Base-by-base conservation (phyloP, 1,140 invertebrate species). In the Cyclina sinensis region DNA sequence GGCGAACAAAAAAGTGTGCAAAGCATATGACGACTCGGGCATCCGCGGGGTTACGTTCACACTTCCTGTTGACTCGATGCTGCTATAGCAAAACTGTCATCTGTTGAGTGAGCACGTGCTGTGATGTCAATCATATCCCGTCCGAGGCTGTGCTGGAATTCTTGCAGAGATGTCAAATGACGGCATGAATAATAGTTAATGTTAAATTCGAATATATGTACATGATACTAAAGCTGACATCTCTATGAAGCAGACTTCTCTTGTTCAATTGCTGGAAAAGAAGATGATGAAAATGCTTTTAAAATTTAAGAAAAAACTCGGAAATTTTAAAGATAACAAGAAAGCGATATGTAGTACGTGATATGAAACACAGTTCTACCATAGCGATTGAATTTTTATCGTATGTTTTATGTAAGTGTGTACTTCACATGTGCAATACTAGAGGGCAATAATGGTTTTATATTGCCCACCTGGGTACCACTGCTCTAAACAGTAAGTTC, bases 201-300 rank as follows among this genome's bases (percentile, higher is more conserved):
- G 46, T 16, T 30, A 59, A 0, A 59, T 62, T 27, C 1, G 24
- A 70, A 70, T 83, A 21, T 83, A 48, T 83, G 14, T 46, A 70
- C 62, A 54, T 57, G 24, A 32, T 54, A 24, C 30, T 51, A 30
- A 51, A 54, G 14, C 46, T n/a, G 74, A 3, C 3, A 18, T 37
- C 14, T 18, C 18, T 24, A 57, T 21, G 68, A 87, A 35, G 21
- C n/a, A 1, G n/a, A 27, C 62, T 88, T 88, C 37, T 88, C 86
- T 48, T 88, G 78, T 24, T 88, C 86, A 59, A 88, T 88, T 73
- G 86, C 86, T 88, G 78, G 57, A 88, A 88, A 48, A 46, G 14
- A 78, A 74, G 73, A 46, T 54, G 18, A 21, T 21, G 21, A 27
- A n/a, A 59, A 5, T 5, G 57, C 5, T 59, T 27, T 5, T 5